Conservation (phyloP, 2,797 vertebrate species). For the Lacerta bilineata region DNA sequence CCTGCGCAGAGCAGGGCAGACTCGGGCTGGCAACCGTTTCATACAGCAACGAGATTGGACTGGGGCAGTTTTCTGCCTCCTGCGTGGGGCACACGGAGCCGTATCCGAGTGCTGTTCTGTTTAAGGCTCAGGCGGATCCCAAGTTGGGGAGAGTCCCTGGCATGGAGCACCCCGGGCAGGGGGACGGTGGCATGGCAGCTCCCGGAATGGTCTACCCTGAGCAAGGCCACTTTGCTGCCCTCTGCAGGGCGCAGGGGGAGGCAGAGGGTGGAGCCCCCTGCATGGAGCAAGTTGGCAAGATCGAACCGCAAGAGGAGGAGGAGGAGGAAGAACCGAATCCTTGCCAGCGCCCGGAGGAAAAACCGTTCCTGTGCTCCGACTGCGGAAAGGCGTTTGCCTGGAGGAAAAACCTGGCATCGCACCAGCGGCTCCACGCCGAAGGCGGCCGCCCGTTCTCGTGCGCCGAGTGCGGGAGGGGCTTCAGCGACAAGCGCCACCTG, state of each 20-base stretch:
- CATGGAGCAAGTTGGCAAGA: not conserved
- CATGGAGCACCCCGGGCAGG: not conserved
- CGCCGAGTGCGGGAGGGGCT: slow-evolving; percentile 59
- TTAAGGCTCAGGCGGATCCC: not conserved
- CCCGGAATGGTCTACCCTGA: not conserved
- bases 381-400: slow-evolving; percentile 75
- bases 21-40: not conserved
- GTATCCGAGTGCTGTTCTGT: not conserved
- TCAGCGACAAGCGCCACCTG: slow-evolving; percentile 55
- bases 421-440: slow-evolving; percentile 55
- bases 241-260: not conserved
- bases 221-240: not conserved
- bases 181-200: not conserved
- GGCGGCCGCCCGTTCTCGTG: slow-evolving; percentile 58
- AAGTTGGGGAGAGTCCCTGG: not conserved
- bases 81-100: not conserved
- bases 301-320: not conserved
- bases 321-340: not conserved
- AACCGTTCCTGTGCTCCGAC: slow-evolving; percentile 66
- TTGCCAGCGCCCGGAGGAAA: not conserved
- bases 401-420: slow-evolving; percentile 71
- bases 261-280: not conserved
- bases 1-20: not conserved
- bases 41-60: not conserved
- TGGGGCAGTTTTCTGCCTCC: not conserved